Evolutionary conservation across 2,797 vertebrate genomes (phyloP), one percentile per base, ranked within the genome.

Genomic region (Aplochiton taeniatus): DNA sequence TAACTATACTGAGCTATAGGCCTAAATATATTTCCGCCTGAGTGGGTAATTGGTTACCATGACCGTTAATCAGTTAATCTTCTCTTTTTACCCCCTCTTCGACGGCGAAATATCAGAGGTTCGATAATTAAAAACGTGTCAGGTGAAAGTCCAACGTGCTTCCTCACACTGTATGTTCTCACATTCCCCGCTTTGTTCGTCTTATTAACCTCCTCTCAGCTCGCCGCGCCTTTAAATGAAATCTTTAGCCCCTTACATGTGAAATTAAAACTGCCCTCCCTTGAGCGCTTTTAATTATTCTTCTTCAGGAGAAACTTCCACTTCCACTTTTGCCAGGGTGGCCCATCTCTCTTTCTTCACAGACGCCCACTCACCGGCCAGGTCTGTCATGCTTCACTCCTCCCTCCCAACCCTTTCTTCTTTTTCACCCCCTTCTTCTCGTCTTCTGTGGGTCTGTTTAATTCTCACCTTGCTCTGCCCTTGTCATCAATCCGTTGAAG

Each of bases 381-480:
- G 67, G 91, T 93, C 74, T 78, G 81, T 77, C 83, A 80, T 91
- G 92, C 84, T 78, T 87, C 88, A 59, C 63, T 46, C 47, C 85
- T 84, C 86, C 85, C 81, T 77, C 72, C 83, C 76, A 68, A 80
- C 77, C 82, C 60, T 72, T 68, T 73, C 53, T 54, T 47, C 58
- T 74, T 50, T 65, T 58, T 63, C 58, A 49, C 58, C 69, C 65
- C 63, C 50, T 84, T 11, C 85, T 83, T 78, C 85, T 91, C 89
- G 88, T 89, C 90, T 92, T 92, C 93, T 88, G 86, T 87, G 84
- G 93, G 91, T 94, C 94, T 96, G 95, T 95, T 97, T 96, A 96
- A 97, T 97, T 98, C 95, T 99, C 96, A 98, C 97, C 97, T 98
- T 99, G 96, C 91, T 91, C 94, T 98, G 96, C 96, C 97, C 97